A percentile compares a stretch with the other conserved stretches of the same genome.
phyloP scores from a whole-genome alignment of 2,797 vertebrate species.

The Petrocephalus schoutedeni region DNA sequence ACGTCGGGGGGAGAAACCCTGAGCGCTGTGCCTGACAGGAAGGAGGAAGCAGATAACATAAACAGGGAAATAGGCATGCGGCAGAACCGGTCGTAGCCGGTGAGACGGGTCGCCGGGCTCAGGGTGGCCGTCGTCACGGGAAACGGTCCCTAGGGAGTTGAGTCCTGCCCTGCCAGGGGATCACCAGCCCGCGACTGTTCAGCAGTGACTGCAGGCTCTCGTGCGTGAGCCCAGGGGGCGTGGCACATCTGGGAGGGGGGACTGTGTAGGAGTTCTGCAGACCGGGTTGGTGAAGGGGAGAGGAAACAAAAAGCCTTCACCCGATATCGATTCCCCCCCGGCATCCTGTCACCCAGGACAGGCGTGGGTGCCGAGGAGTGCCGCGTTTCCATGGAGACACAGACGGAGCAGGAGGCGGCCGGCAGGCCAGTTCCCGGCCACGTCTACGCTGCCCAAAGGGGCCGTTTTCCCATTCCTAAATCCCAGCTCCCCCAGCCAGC shows the following conservation, averaged over 20 bases:
- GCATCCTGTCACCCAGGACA: conserved; percentile 12
- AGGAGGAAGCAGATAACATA: neutral
- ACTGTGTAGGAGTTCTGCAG: neutral
- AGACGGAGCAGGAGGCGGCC: neutral
- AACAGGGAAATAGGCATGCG: neutral
- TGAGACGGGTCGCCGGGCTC: neutral
- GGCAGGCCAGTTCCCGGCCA: neutral
- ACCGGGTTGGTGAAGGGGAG: neutral
- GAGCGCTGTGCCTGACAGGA: neutral
- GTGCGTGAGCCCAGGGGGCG: neutral
- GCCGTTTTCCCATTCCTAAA: neutral
- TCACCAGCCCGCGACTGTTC: neutral
- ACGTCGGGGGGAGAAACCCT: neutral
- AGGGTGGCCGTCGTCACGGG: neutral
- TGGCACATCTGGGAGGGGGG: neutral
- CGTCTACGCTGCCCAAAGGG: neutral
- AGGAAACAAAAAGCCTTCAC: neutral
- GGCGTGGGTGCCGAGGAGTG: neutral
- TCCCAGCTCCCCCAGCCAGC: neutral
- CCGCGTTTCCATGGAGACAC: conserved; percentile 24
- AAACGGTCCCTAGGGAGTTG: neutral
- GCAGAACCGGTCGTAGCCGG: neutral
- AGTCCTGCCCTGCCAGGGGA: neutral
- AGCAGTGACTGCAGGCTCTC: neutral
- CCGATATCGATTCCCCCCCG: conserved; percentile 7